A percentile compares a stretch with the other conserved stretches of the same genome.
Evolutionary conservation across 2,113 vertebrate genomes (phyloP).

Genomic region (Cyprinodon variegatus): DNA sequence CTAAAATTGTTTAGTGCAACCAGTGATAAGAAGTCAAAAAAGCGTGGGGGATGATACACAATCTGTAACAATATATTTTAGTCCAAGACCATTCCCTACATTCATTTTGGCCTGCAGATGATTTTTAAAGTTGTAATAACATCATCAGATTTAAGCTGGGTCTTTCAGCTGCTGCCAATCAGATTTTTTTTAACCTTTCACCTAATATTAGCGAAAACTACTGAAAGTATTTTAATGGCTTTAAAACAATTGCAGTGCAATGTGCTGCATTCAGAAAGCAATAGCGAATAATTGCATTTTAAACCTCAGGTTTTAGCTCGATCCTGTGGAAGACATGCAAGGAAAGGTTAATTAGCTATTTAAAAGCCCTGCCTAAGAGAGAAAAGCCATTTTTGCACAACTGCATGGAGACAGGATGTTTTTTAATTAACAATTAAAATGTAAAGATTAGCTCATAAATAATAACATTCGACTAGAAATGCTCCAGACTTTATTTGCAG

Average conservation of each 20-base stretch:
- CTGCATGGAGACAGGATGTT: slow-evolving; percentile 24
- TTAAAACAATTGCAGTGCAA: slow-evolving; percentile 54
- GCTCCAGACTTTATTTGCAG: not conserved
- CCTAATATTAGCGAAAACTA: slow-evolving; percentile 57
- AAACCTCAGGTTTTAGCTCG: slow-evolving; percentile 52
- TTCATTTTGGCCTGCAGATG: slow-evolving; percentile 44
- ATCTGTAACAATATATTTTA: slow-evolving; percentile 32
- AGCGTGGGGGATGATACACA: slow-evolving; percentile 14
- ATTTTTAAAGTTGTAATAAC: slow-evolving; percentile 19
- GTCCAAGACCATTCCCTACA: slow-evolving; percentile 45
- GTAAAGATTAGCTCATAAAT: slow-evolving; percentile 25
- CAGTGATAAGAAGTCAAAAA: slow-evolving; percentile 1
- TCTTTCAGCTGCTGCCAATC: slow-evolving; percentile 16
- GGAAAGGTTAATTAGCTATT: slow-evolving; percentile 66
- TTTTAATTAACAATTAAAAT: slow-evolving; percentile 22
- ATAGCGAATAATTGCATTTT: slow-evolving; percentile 42
- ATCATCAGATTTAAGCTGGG: slow-evolving; percentile 17
- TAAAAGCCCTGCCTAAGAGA: slow-evolving; percentile 61
- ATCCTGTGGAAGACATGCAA: slow-evolving; percentile 69
- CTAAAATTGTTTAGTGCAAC: slow-evolving; percentile 12
- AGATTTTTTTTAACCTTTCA: not conserved
- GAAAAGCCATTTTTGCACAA: slow-evolving; percentile 47
- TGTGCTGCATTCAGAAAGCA: slow-evolving; percentile 50
- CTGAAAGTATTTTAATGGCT: slow-evolving; percentile 61
- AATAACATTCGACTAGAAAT: slow-evolving; percentile 14